These are phyloP conservation scores for Craterocephalus amniculus DNA, from an alignment of 2,797 vertebrate species.

Conservation along the genomic window DNA sequence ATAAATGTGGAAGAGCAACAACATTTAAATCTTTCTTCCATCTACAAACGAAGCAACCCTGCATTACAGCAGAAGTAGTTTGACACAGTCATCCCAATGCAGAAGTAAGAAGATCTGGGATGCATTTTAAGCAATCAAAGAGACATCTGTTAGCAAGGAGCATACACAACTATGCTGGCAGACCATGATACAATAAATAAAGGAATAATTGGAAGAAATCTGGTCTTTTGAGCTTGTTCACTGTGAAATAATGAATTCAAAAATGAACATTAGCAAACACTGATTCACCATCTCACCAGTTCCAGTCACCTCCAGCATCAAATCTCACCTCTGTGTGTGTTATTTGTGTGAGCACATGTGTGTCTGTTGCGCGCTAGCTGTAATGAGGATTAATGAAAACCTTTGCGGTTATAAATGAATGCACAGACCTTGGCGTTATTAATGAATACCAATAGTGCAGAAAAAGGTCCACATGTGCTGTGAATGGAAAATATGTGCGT, in stretches of 20 bases:
- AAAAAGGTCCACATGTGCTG: conserved; percentile 51
- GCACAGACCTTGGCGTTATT: conserved; percentile 57
- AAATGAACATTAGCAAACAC: neutral
- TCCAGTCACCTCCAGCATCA: conserved; percentile 37
- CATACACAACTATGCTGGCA: neutral
- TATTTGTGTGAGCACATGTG: conserved; percentile 9
- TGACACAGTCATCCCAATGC: neutral
- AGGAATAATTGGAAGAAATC: neutral
- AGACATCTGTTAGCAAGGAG: neutral
- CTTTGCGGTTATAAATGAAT: conserved; percentile 72
- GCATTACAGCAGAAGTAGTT: conserved; percentile 1
- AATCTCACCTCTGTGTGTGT: conserved; percentile 1
- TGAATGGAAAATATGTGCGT: conserved; percentile 61
- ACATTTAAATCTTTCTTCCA: neutral
- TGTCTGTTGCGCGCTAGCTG: conserved; percentile 20
- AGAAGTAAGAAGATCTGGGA: neutral
- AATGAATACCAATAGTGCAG: conserved; percentile 76
- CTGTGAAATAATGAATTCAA: conserved; percentile 11
- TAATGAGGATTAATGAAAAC: conserved; percentile 79
- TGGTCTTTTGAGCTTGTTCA: neutral
- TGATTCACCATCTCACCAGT: conserved; percentile 43
- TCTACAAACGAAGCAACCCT: conserved; percentile 9
- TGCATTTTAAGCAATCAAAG: conserved; percentile 4
- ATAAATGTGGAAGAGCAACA: neutral
- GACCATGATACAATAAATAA: conserved; percentile 1